Base-by-base conservation (phyloP, 2,113 vertebrate genomes). In the Seriola rivoliana region DNA sequence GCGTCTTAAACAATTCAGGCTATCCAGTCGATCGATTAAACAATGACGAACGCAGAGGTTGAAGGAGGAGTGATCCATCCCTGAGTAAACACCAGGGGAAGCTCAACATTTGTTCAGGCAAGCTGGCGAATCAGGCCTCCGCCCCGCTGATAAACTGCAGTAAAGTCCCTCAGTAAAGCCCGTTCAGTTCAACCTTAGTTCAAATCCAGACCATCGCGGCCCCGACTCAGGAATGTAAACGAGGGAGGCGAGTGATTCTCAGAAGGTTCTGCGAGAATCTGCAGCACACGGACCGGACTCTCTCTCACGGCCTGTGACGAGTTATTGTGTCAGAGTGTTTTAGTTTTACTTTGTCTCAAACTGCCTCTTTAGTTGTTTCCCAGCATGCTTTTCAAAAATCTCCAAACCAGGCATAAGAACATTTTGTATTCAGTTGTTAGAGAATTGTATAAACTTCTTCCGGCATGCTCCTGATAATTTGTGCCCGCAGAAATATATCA, bases 151-250 rank as follows among this genome's bases (percentile, higher is more conserved):
- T 71, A 77, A 86, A 88, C 75, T 66, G 70, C 63, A 34, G 65
- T 29, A 2, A 66, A 73, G 79, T 70, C 52, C 32, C 29, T 66
- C 8, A 2, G 66, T 48, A 1, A 55, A 62, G 60, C 40, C 29
- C 0, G 17, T 16, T 32, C 13, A 21, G 21, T 65, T 84, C 71
- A 52, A 46, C 50, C 58, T 64, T 25, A 58, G 44, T 70, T 82
- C 64, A 54, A 9, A 82, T 82, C 81, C 70, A 55, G 29, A 66
- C 5, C 63, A 57, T 38, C 1, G 25, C 23, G 4, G 73, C 67
- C 36, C 59, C 5, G 0, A 52, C 80, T 76, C 78, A 70, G 81
- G 89, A 88, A 88, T 80, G 81, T 73, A 82, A 77, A 81, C 67
- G 12, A 46, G 5, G 48, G 25, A 79, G 57, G 60, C 34, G 38